Percentiles rank a stretch among this genome's conserved stretches.
Conservation (phyloP, 2,113 vertebrate genomes). For the Salvelinus sp. region DNA sequence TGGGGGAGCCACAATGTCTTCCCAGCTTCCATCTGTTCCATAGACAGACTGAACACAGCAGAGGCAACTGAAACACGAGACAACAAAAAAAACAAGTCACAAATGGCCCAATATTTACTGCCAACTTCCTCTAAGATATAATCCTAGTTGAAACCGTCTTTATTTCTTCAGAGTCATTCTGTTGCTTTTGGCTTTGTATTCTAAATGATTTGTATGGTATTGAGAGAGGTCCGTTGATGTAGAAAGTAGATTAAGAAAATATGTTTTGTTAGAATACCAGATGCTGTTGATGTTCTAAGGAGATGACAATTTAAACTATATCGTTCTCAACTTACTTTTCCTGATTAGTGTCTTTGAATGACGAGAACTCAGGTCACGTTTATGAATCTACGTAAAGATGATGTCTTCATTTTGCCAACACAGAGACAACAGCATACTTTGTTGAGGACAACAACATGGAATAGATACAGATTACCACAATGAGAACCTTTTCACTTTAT, state of each 20-base stretch:
- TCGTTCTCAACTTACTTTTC: not conserved
- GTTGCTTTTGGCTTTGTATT: not conserved
- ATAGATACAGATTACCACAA: too few species aligned
- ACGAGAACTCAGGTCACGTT: too few species aligned
- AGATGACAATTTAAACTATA: not conserved
- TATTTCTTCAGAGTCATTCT: not conserved
- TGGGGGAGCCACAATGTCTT: not conserved
- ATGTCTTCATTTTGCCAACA: too few species aligned
- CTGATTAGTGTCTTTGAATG: conserved; percentile 5
- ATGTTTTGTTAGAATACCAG: not conserved
- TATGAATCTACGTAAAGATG: too few species aligned
- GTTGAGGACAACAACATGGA: too few species aligned
- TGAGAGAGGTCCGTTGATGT: not conserved
- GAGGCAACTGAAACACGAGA: not conserved
- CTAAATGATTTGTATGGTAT: not conserved
- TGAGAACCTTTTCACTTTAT: too few species aligned
- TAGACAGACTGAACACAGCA: not conserved
- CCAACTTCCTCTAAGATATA: not conserved
- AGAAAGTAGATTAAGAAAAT: not conserved
- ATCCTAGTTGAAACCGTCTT: not conserved
- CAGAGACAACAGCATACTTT: too few species aligned
- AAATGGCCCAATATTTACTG: not conserved
- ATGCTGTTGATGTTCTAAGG: not conserved
- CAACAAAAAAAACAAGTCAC: not conserved
- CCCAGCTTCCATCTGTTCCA: not conserved